These are phyloP conservation scores for Geotrupes spiniger DNA, from an alignment of 2,888 invertebrate genomes.

Conservation along the genomic window DNA sequence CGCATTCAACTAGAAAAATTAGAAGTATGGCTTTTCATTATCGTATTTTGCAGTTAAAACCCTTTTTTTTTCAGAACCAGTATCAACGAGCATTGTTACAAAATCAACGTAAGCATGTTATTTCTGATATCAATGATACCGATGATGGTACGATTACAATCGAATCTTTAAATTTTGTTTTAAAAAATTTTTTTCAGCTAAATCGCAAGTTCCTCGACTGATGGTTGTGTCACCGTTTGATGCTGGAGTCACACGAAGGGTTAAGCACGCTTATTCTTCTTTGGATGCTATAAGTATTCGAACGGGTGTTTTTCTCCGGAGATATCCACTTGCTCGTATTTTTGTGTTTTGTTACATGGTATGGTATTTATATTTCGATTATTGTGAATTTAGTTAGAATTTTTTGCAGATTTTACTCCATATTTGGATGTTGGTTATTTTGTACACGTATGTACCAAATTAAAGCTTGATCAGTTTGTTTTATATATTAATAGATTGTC, in stretches of 20 bases:
- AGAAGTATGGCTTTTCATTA: slow-evolving; percentile 60
- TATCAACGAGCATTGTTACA: slow-evolving; percentile 57
- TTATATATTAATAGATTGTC: background rate
- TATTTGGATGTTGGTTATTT: slow-evolving; percentile 77
- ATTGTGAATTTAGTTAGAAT: slow-evolving; percentile 11
- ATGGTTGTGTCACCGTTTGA: slow-evolving; percentile 75
- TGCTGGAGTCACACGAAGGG: slow-evolving; percentile 68
- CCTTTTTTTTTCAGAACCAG: slow-evolving; percentile 54
- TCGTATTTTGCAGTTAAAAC: slow-evolving; percentile 31
- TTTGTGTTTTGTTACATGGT: slow-evolving; percentile 84
- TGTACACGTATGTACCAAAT: slow-evolving; percentile 61
- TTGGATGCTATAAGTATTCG: slow-evolving; percentile 76
- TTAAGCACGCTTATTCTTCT: slow-evolving; percentile 74
- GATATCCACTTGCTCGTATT: slow-evolving; percentile 79
- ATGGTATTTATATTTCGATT: slow-evolving; percentile 34
- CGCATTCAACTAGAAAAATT: slow-evolving; percentile 78
- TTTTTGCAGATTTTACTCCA: slow-evolving; percentile 67
- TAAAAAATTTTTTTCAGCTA: slow-evolving; percentile 45
- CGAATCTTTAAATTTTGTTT: slow-evolving; percentile 5
- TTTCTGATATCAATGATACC: slow-evolving; percentile 61
- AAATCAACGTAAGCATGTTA: slow-evolving; percentile 54
- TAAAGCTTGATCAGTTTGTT: slow-evolving; percentile 3
- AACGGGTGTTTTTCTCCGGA: slow-evolving; percentile 73
- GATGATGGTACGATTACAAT: slow-evolving; percentile 58
- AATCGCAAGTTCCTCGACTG: slow-evolving; percentile 67